Base-by-base conservation (phyloP, 2,888 invertebrate genomes). In the Chromoteleia sp. region DNA sequence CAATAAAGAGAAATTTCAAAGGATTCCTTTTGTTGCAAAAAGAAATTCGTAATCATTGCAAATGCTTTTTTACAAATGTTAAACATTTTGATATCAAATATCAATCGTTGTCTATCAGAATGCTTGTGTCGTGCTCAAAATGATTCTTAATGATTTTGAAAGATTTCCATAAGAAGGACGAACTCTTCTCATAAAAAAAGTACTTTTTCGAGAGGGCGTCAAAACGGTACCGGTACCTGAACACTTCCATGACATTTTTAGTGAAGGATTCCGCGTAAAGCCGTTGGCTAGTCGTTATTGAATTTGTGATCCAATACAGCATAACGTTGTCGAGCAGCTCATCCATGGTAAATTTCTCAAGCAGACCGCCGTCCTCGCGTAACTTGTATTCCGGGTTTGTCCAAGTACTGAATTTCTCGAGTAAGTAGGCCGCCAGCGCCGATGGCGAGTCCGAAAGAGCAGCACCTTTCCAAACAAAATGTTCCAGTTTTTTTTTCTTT, bases 341-440 rank as follows among this genome's bases (percentile, higher is more conserved):
- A 92, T 96, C 95, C 92, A 96, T 4, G 87, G 94, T 87, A 93
- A 94, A 96, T 83, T 94, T 94, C 78, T 93, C 92, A 0, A 92
- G 91, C 0, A 97, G 90, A 0, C 95, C 95, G 6, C 96, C 96
- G 85, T 97, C 95, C 0, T 92, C 89, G 25, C 92, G 90, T 29
- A 91, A 87, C 54, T 90, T 91, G 88, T 93, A 93, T 0, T 91
- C 89, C 0, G 89, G 88, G 88, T 95, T 93, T 0, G 96, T 96
- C 95, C 96, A 95, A 0, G 94, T 94, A 8, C 95, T 94, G 92
- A 97, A 98, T 90, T 98, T 98, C 87, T 98, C 98, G 8, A 98
- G 91, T 63, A 98, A 96, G 87, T 98, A 98, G 0, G 96, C 96
- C 0, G 97, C 97, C 74, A 98, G 92, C 0, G 97, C 98, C 0